Evolutionary conservation across 2,797 vertebrate species (phyloP), one percentile per base, ranked within the genome.

Genomic region (Coregonus sp.): DNA sequence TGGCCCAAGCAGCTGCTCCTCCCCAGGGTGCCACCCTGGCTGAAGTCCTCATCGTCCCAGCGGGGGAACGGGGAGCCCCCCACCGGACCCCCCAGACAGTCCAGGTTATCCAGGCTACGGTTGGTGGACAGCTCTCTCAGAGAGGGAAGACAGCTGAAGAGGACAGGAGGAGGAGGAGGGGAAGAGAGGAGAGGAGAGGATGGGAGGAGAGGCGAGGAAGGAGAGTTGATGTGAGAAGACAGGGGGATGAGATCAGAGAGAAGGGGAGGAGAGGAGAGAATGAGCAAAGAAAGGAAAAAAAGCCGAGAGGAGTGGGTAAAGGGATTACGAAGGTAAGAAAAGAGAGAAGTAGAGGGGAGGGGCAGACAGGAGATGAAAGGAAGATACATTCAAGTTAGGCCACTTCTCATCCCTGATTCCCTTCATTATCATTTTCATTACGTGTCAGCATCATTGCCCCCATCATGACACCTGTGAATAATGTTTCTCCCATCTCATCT

Each of bases 11-110:
- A 92, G 87, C 93, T 93, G 25, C 91, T 91, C 69, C 93, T 91
- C 35, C 93, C 92, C 81, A 95, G 79, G 1, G 95, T 98, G 90
- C 56, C 56, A n/a, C 56, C 94, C 86, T 96, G 96, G 88, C 97
- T 97, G 89, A 98, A 97, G 91, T 98, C 96, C 85, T 99, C 98
- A 74, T 99, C 98, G 73, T 99, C 97, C 98, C 98, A 99, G 84
- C 91, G 94, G 0, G 95, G 94, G 91, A 97, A 96, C 85, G 96
- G 95, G 1, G 96, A 96, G 78, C 94, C 93, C 78, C 95, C 89
- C 56, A 61, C 7, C 40, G 96, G 90, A 76, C 95, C 96, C 80
- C 95, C 97, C 0, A 98, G 95, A 75, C 96, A 97, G 92, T 99
- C 97, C 81, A 99, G 91, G 89, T 95, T 96, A 91, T 99, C 98